phyloP scores from a whole-genome alignment of 2,797 vertebrate species.

The Bradypodion ventrale region DNA sequence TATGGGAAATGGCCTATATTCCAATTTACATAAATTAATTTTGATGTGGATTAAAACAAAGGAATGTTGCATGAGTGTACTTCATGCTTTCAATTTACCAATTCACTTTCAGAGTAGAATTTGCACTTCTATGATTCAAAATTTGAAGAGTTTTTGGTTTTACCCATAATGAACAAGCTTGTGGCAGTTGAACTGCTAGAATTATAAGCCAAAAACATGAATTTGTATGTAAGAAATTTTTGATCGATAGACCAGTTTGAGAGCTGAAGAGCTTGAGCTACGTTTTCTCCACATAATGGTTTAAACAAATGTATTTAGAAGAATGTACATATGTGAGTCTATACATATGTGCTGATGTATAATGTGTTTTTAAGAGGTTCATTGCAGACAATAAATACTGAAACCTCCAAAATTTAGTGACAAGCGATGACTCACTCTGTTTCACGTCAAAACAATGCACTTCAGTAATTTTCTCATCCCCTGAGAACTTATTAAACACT shows the following conservation, averaged over 20 bases:
- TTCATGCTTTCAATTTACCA: not conserved
- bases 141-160: not conserved
- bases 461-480: constrained; percentile 77
- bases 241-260: constrained; percentile 29
- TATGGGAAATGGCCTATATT: no score
- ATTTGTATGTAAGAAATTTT: constrained; percentile 16
- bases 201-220: constrained; percentile 20
- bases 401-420: constrained; percentile 69
- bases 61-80: not conserved
- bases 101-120: not conserved
- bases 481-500: constrained; percentile 77
- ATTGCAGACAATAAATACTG: constrained; percentile 64
- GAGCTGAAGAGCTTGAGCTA: constrained; percentile 31
- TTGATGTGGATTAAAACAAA: not conserved
- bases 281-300: constrained; percentile 48
- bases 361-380: not conserved
- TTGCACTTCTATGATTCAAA: not conserved
- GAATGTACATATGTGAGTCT: not conserved
- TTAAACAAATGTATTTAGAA: constrained; percentile 56
- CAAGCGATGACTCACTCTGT: constrained; percentile 69
- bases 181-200: not conserved
- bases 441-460: constrained; percentile 75
- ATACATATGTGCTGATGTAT: not conserved
- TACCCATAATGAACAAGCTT: not conserved
- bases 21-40: no score